A percentile compares a stretch with the other conserved stretches of the same genome.
These are phyloP conservation scores for Eupelmus urozonus DNA, from an alignment of 2,888 invertebrate genomes.

Conservation along the genomic window DNA sequence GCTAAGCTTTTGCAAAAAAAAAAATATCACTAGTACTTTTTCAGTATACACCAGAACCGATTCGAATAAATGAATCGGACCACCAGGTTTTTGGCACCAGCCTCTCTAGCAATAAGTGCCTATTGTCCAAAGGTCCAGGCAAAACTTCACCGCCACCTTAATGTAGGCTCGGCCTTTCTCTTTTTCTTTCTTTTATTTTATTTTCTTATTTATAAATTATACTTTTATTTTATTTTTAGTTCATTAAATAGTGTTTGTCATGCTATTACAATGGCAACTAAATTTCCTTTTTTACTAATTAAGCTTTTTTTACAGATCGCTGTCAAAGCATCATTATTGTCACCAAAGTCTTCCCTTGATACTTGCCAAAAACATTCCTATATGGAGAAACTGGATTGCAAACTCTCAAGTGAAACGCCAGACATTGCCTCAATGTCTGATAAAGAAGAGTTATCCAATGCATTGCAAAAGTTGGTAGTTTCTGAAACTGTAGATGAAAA, in stretches of 20 bases:
- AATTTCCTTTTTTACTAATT: background rate
- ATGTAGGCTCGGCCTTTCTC: constrained; percentile 65
- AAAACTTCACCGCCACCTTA: constrained; percentile 65
- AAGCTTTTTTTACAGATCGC: constrained; percentile 37
- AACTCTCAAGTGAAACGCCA: constrained; percentile 50
- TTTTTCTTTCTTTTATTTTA: constrained; percentile 49
- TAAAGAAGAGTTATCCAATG: constrained; percentile 34
- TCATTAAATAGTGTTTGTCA: background rate
- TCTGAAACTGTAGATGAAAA: constrained; percentile 45
- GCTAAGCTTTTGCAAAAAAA: background rate
- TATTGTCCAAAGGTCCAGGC: constrained; percentile 67
- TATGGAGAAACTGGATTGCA: constrained; percentile 45
- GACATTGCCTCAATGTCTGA: constrained; percentile 48
- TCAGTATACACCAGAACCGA: constrained; percentile 28
- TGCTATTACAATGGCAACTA: background rate
- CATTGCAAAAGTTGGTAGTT: constrained; percentile 46
- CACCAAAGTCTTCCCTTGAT: constrained; percentile 21
- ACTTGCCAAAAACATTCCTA: constrained; percentile 41
- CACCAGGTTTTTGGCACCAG: constrained; percentile 67
- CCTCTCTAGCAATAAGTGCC: constrained; percentile 66
- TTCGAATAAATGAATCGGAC: constrained; percentile 71
- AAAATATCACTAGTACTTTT: constrained; percentile 26
- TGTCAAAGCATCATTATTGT: constrained; percentile 36
- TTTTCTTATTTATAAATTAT: constrained; percentile 9
- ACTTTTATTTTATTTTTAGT: background rate